These are phyloP conservation scores for Brachyptera risi DNA, from an alignment of 2,888 invertebrate species.

Conservation along the genomic window DNA sequence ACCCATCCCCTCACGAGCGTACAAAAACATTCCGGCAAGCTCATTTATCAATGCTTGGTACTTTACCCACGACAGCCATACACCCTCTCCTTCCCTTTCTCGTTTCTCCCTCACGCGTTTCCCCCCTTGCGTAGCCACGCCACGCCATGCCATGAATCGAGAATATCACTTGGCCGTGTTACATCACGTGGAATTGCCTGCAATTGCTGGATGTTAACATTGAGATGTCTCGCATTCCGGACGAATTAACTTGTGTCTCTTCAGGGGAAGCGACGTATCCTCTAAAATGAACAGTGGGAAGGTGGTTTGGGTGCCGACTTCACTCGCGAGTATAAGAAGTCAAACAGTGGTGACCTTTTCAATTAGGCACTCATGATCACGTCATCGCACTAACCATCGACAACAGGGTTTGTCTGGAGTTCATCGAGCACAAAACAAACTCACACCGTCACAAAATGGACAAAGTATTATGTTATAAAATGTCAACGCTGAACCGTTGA, in stretches of 20 bases:
- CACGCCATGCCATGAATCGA: neutral
- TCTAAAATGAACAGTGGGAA: neutral
- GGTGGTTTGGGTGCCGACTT: neutral
- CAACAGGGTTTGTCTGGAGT: too few species aligned
- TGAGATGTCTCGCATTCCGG: constrained; percentile 17
- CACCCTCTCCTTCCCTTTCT: neutral
- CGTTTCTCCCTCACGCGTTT: neutral
- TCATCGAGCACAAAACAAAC: too few species aligned
- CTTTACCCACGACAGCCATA: constrained; percentile 19
- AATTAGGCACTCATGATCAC: too few species aligned
- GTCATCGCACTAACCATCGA: too few species aligned
- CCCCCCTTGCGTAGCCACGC: neutral
- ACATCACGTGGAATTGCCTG: constrained; percentile 8
- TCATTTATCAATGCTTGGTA: constrained; percentile 29
- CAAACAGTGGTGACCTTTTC: neutral
- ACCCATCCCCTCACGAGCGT: neutral
- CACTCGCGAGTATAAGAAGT: neutral
- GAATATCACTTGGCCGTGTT: constrained; percentile 9
- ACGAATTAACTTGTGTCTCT: constrained; percentile 8
- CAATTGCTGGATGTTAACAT: constrained; percentile 1
- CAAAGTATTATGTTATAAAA: too few species aligned
- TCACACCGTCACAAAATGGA: too few species aligned
- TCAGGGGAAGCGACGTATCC: neutral
- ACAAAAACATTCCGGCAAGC: constrained; percentile 23
- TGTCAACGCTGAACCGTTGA: too few species aligned